These are phyloP conservation scores for Mamestra brassicae DNA, from an alignment of 2,888 invertebrate species.

Conservation along the genomic window DNA sequence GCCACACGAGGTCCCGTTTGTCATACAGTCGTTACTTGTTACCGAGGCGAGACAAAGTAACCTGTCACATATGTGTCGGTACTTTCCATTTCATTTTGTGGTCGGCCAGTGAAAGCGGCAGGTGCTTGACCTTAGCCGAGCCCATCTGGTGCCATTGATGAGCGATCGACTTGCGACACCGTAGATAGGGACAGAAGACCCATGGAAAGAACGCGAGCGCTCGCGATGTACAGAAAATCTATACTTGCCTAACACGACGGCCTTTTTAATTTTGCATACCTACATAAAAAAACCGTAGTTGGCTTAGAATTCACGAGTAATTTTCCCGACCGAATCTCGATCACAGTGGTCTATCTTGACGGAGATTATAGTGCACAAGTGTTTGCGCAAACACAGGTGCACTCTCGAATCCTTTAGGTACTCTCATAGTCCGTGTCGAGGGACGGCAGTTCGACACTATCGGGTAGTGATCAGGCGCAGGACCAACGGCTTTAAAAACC, in stretches of 20 bases:
- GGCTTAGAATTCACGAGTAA: too few relatives aligned
- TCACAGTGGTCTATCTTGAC: too few relatives aligned
- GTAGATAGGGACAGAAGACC: conserved; percentile 18
- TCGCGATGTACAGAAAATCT: neutral
- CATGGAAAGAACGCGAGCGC: neutral
- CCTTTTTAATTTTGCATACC: too few relatives aligned
- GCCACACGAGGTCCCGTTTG: conserved; percentile 18
- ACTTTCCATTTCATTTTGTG: conserved; percentile 67
- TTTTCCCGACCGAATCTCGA: too few relatives aligned
- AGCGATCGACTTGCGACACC: conserved; percentile 49
- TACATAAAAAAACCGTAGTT: too few relatives aligned
- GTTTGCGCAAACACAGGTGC: too few relatives aligned
- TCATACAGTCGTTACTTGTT: conserved; percentile 38
- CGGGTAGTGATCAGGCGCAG: too few relatives aligned
- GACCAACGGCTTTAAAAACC: too few relatives aligned
- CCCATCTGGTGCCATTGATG: conserved; percentile 61
- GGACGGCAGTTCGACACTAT: too few relatives aligned
- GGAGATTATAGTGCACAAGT: too few relatives aligned
- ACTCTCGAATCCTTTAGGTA: too few relatives aligned
- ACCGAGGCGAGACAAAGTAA: conserved; percentile 36
- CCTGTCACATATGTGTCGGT: conserved; percentile 54
- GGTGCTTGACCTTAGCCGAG: conserved; percentile 65
- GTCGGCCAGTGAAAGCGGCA: conserved; percentile 66
- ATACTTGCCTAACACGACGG: neutral
- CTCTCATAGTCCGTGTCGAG: too few relatives aligned